Percentiles rank a stretch among this genome's conserved stretches.
These are phyloP conservation scores for Drosophila melanosoma DNA, from an alignment of 2,888 invertebrate species.

Conservation along the genomic window DNA sequence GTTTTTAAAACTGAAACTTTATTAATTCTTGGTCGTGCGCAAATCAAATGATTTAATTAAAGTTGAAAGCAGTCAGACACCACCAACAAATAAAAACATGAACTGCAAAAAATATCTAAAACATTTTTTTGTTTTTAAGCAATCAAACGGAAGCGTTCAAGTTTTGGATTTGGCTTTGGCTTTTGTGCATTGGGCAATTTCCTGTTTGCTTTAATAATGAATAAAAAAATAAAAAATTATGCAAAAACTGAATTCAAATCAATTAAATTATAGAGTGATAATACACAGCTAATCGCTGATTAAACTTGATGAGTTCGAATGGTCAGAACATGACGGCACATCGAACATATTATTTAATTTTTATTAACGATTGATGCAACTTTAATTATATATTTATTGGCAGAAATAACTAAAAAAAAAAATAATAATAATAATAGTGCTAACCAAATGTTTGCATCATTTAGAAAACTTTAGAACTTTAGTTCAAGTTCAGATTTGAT, in stretches of 20 bases:
- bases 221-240: constrained; percentile 14
- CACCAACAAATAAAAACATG: constrained; percentile 17
- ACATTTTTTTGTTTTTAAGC: constrained; percentile 29
- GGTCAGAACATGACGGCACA: constrained; percentile 4
- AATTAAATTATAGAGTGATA: constrained; percentile 40
- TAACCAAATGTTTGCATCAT: background rate
- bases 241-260: constrained; percentile 13
- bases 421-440: background rate
- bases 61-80: constrained; percentile 26
- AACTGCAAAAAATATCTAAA: constrained; percentile 22
- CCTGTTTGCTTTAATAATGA: constrained; percentile 50
- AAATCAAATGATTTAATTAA: constrained; percentile 53
- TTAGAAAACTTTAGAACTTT: constrained; percentile 20
- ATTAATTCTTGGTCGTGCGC: constrained; percentile 53
- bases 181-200: constrained; percentile 59
- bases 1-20: constrained; percentile 16
- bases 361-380: background rate
- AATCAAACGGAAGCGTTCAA: constrained; percentile 71
- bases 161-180: constrained; percentile 35
- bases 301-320: constrained; percentile 14
- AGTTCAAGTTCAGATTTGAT: background rate
- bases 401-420: background rate
- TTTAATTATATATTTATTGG: constrained; percentile 4
- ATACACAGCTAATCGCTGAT: constrained; percentile 40
- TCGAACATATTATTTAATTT: constrained; percentile 5